A percentile compares a stretch with the other conserved stretches of the same genome.
phyloP scores from a whole-genome alignment of 2,888 invertebrate genomes.

The Lottia scabra region DNA sequence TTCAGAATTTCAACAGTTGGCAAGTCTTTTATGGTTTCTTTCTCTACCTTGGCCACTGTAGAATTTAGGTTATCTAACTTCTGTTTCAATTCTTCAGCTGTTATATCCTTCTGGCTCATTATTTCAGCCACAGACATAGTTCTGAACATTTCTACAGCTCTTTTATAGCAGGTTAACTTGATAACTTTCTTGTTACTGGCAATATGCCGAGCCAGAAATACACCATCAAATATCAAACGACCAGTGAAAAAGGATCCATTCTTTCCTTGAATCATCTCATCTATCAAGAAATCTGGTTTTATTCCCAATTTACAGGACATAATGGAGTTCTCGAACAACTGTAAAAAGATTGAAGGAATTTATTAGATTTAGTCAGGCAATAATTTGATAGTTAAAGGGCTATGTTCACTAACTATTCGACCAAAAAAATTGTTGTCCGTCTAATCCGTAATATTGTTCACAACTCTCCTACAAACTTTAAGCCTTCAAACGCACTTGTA shows the following conservation, averaged over 20 bases:
- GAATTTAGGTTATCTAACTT: slow-evolving; percentile 21
- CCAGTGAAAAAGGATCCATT: slow-evolving; percentile 50
- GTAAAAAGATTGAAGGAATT: slow-evolving; percentile 12
- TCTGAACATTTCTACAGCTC: slow-evolving; percentile 43
- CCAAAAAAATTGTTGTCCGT: no score
- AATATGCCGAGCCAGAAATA: slow-evolving; percentile 47
- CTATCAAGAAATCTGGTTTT: slow-evolving; percentile 41
- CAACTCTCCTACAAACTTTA: no score
- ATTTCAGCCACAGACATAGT: slow-evolving; percentile 49
- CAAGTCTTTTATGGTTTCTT: not conserved
- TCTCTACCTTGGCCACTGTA: not conserved
- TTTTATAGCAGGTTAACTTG: slow-evolving; percentile 50
- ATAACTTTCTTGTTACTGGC: slow-evolving; percentile 51
- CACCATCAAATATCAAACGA: slow-evolving; percentile 35
- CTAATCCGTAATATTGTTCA: no score
- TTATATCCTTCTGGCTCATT: slow-evolving; percentile 42
- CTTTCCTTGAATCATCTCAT: slow-evolving; percentile 41
- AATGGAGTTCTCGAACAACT: slow-evolving; percentile 48
- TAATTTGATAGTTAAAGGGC: no score
- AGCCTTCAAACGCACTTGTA: no score
- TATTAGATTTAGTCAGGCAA: no score
- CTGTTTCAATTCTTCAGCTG: slow-evolving; percentile 43
- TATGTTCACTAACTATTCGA: no score
- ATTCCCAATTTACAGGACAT: slow-evolving; percentile 47
- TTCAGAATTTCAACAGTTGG: not conserved